Evolutionary conservation across 2,888 invertebrate genomes (phyloP).

Genomic region (Trichopoda pennipes): DNA sequence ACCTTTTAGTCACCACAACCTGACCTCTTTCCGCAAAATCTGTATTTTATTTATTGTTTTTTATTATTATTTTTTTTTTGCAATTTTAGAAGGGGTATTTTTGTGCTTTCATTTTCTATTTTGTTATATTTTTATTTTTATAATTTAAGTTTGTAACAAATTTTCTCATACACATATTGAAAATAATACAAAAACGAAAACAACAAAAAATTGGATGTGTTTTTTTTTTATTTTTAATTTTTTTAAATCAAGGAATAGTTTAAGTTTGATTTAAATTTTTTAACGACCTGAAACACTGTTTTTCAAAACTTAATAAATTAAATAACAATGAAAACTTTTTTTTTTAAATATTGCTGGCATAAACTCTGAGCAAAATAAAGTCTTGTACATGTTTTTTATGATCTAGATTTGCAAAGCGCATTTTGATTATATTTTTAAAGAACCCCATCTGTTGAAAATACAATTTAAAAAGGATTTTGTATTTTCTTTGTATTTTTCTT

Average conservation of each 20-base stretch:
- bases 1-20: background rate
- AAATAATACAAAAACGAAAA: slow-evolving; percentile 40
- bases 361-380: background rate
- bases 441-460: slow-evolving; percentile 43
- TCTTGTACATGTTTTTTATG: slow-evolving; percentile 9
- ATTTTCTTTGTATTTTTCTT: slow-evolving; percentile 33
- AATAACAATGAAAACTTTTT: background rate
- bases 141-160: slow-evolving; percentile 45
- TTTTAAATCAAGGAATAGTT: background rate
- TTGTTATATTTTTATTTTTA: slow-evolving; percentile 65
- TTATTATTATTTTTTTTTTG: slow-evolving; percentile 1
- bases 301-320: slow-evolving; percentile 1
- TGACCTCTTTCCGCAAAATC: background rate
- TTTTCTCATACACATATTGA: slow-evolving; percentile 50
- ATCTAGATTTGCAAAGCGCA: slow-evolving; percentile 19
- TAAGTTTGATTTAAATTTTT: slow-evolving; percentile 7
- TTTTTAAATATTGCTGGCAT: background rate
- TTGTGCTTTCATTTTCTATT: slow-evolving; percentile 57
- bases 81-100: slow-evolving; percentile 62
- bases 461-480: slow-evolving; percentile 30
- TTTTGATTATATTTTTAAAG: slow-evolving; percentile 38
- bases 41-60: slow-evolving; percentile 23
- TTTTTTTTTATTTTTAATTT: slow-evolving; percentile 23
- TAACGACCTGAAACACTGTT: slow-evolving; percentile 37
- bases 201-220: slow-evolving; percentile 25